phyloP scores from a whole-genome alignment of 1,140 invertebrate species.

The Drosophila albomicans region DNA sequence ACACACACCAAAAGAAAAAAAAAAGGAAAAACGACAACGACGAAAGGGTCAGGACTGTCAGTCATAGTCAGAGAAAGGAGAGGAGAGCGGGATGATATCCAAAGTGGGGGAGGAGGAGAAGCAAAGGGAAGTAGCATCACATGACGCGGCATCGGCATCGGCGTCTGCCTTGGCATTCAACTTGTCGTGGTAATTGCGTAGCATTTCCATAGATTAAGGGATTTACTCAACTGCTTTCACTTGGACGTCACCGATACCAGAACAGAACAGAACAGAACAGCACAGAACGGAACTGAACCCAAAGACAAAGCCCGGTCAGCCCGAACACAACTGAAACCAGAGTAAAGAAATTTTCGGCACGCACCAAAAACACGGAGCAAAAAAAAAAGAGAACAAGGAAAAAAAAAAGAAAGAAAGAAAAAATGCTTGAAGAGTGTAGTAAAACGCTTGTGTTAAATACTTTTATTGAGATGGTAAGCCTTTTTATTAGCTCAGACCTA shows the following conservation, averaged over 20 bases:
- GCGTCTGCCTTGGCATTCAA: conserved; percentile 51
- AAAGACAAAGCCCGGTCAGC: conserved; percentile 38
- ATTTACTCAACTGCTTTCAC: conserved; percentile 64
- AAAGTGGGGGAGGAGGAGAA: neutral
- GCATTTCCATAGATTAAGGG: conserved; percentile 85
- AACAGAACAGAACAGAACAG: conserved; percentile 38
- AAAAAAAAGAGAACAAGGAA: conserved; percentile 39
- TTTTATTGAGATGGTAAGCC: conserved; percentile 85
- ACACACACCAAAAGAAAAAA: neutral
- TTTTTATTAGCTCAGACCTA: conserved; percentile 84
- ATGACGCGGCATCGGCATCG: conserved; percentile 52
- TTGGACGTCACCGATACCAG: conserved; percentile 53
- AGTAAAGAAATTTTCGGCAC: conserved; percentile 48
- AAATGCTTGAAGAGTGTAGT: conserved; percentile 82
- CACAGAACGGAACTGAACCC: neutral
- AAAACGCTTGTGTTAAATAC: conserved; percentile 85
- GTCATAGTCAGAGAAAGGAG: conserved; percentile 30
- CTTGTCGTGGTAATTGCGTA: conserved; percentile 84
- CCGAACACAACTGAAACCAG: conserved; percentile 43
- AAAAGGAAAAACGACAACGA: conserved; percentile 21
- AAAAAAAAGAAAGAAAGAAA: conserved; percentile 51
- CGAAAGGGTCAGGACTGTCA: conserved; percentile 72
- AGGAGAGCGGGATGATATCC: no score
- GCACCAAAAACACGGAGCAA: conserved; percentile 36
- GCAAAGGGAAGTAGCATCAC: conserved; percentile 47